Percentiles rank a stretch among this genome's conserved stretches.
These are phyloP conservation scores for Cryptus viduatorius DNA, from an alignment of 2,888 invertebrate genomes.

Conservation along the genomic window DNA sequence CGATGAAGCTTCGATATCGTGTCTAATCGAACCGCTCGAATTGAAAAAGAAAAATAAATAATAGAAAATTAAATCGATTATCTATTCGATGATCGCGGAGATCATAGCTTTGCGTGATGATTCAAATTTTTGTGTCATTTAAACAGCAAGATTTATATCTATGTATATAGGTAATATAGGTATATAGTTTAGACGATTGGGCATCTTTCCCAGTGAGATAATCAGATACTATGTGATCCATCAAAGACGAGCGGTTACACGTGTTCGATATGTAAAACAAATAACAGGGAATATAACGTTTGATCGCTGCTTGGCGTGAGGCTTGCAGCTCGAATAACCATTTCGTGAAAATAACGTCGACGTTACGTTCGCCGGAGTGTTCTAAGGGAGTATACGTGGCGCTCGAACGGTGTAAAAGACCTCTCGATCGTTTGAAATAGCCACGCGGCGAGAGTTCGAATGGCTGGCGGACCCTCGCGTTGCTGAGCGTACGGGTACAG, in stretches of 20 bases:
- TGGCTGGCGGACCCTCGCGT: constrained; percentile 13
- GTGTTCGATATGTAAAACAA: constrained; percentile 33
- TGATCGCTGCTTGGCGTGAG: not conserved
- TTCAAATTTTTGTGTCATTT: constrained; percentile 16
- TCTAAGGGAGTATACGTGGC: constrained; percentile 7
- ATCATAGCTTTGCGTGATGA: not conserved
- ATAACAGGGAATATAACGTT: constrained; percentile 2
- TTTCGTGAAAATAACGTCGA: constrained; percentile 14
- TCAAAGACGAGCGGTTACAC: constrained; percentile 19
- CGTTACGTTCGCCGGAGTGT: not conserved
- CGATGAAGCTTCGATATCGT: not conserved
- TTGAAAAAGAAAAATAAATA: not conserved
- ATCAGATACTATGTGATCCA: not conserved
- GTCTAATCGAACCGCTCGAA: not conserved
- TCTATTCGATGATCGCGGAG: not conserved
- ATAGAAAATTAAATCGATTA: not conserved
- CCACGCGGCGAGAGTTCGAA: constrained; percentile 49
- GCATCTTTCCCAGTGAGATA: constrained; percentile 42
- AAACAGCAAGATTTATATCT: not conserved
- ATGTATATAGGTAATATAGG: not conserved
- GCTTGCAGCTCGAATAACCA: constrained; percentile 22
- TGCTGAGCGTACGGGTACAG: not conserved
- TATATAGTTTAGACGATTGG: not conserved
- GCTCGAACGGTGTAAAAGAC: constrained; percentile 27
- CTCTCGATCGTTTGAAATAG: constrained; percentile 49